Conservation (phyloP, 2,888 invertebrate genomes). For the Schizotus pectinicornis region DNA sequence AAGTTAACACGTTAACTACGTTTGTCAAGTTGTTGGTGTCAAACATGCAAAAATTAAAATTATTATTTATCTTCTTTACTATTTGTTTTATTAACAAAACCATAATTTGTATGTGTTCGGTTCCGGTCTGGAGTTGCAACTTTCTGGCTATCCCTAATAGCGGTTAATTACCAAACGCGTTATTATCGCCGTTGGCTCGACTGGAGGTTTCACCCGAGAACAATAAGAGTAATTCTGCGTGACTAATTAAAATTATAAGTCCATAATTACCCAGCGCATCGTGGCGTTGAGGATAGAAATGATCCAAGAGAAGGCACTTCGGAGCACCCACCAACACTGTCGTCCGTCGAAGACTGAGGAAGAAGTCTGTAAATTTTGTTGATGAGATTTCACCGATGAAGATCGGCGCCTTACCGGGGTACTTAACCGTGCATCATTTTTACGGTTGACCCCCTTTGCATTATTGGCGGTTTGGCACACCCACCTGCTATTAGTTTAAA, state of each 20-base stretch:
- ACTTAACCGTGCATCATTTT: conserved; percentile 12
- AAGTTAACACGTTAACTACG: too few relatives aligned
- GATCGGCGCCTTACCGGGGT: conserved; percentile 22
- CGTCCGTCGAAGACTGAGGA: conserved; percentile 27
- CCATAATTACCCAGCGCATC: conserved; percentile 28
- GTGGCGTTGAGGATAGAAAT: conserved; percentile 12
- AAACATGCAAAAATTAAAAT: too few relatives aligned
- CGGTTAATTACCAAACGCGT: neutral
- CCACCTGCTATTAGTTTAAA: neutral
- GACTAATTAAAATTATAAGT: conserved; percentile 8
- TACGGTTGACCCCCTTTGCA: conserved; percentile 21
- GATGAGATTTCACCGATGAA: conserved; percentile 27
- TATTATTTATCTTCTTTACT: too few relatives aligned
- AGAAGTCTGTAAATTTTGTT: conserved; percentile 1
- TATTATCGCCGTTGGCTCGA: neutral
- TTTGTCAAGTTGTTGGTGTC: too few relatives aligned
- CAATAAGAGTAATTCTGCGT: neutral
- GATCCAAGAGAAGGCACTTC: conserved; percentile 21
- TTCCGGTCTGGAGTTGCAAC: too few relatives aligned
- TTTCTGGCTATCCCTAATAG: neutral
- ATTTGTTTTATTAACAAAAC: too few relatives aligned
- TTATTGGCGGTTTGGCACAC: conserved; percentile 16
- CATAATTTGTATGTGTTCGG: too few relatives aligned
- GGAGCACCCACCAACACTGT: conserved; percentile 29
- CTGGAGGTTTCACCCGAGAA: neutral